Evolutionary conservation across 2,113 vertebrate genomes (phyloP), one percentile per base, ranked within the genome.

Genomic region (Chloropsis hardwickii): DNA sequence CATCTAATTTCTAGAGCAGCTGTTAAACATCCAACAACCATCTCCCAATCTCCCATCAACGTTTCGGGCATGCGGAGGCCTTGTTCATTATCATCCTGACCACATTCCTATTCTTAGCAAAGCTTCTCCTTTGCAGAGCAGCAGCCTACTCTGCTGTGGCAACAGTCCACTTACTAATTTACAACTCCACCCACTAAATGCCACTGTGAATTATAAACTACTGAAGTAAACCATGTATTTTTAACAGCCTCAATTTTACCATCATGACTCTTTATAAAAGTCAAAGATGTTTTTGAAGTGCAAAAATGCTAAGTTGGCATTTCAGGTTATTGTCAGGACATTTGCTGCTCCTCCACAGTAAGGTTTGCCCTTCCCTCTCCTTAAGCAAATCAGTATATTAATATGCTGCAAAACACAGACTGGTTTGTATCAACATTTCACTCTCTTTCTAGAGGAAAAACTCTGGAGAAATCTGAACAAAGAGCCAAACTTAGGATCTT

Each of bases 201-300:
- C 87, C 45, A 12, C 91, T 83, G 91, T 97, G 96, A 98, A 98
- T 98, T 98, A 98, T 96, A 98, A 98, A 97, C 97, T 98, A 97
- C 98, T 57, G 39, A 97, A 98, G 97, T 92, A 97, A 98, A 94
- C 91, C 70, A 28, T 96, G 40, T 98, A 98, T 98, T 98, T 98
- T 98, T 98, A 98, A 98, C 98, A 97, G 92, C 96, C 96, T 98
- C 96, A 98, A 97, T 98, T 98, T 98, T 97, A 87, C 94, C 96
- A 82, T 95, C 85, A 40, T 79, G 95, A 92, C 90, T 92, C 77
- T 91, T 95, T 79, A 81, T 79, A 82, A 86, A 96, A 95, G 86
- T 95, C 64, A 81, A 90, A 95, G 71, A 88, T 14, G 6, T 92
- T 96, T 97, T 86, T 92, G 71, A 96, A 95, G 67, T 62, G 85